A percentile compares a stretch with the other conserved stretches of the same genome.
Conservation (phyloP, 2,797 vertebrate species). For the Pseudocheirus occidentalis region DNA sequence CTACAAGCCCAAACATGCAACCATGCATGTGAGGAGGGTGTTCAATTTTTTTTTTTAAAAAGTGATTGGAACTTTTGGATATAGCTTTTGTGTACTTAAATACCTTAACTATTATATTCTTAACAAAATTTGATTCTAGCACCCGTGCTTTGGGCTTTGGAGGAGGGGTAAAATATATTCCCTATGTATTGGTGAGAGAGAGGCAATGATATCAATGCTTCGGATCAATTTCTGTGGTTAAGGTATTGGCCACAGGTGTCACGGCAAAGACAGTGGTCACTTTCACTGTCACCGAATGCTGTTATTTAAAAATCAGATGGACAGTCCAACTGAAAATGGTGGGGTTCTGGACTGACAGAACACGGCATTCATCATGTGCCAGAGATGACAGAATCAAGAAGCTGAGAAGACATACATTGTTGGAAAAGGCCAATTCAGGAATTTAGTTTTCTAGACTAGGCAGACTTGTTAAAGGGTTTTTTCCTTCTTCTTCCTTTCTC, state of each 20-base stretch:
- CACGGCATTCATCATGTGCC: neutral
- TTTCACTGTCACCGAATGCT: neutral
- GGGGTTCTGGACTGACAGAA: neutral
- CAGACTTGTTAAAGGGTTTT: neutral
- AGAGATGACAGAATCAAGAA: neutral
- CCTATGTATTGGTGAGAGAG: neutral
- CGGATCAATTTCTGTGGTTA: neutral
- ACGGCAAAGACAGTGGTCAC: neutral
- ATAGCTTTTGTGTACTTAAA: neutral
- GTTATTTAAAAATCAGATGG: neutral
- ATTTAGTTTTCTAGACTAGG: neutral
- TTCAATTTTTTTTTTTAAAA: neutral
- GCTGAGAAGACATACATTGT: neutral
- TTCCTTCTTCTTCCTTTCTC: neutral
- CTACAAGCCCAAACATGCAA: neutral
- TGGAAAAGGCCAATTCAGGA: neutral
- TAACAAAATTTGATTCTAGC: neutral
- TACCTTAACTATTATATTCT: neutral
- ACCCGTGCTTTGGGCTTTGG: neutral
- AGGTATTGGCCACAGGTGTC: neutral
- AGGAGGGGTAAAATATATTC: neutral
- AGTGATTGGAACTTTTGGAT: neutral
- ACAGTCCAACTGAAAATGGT: neutral
- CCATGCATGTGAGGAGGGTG: neutral
- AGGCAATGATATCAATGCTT: neutral